Evolutionary conservation across 2,888 invertebrate genomes (phyloP), one percentile per base, ranked within the genome.

Genomic region (Drosophila algonquin): DNA sequence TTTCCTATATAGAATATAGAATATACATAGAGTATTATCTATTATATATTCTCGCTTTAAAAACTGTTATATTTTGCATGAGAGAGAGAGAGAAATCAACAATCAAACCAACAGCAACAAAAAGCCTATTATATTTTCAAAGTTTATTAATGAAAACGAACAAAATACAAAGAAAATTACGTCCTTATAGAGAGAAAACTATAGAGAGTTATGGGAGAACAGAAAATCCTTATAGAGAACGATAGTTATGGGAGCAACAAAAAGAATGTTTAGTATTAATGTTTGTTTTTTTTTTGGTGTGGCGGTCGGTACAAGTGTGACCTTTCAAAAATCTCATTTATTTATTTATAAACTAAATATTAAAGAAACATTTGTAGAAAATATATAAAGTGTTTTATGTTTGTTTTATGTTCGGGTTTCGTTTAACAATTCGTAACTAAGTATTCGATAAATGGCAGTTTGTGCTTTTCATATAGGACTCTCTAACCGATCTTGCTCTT

Each of bases 401-500:
- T 12, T 46, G 24, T 32, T 47, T 47, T 30, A 35, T 54, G 47
- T 57, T 61, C 59, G 24, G 48, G 52, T 54, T 69, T 71, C 27
- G 40, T 53, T 59, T 56, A 18, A 44, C 24, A 45, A 16, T 24
- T 50, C 50, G 50, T 70, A 67, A 71, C 64, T 63, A 56, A 58
- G 54, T 63, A 63, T 10, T 62, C 16, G 40, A 0, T 53, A 40
- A 57, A 58, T 85, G 77, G 83, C 86, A 85, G 80, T 81, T 72
- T 57, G 27, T n/a, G 12, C 21, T 30, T 55, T 35, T 8, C n/a
- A 12, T 27, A 18, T 60, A 61, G 48, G 40, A 59, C 44, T n/a
- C 59, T 47, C 53, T 81, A 84, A 65, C 80, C 81, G 67, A 86
- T 73, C 59, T 89, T 90, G 51, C 87, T 76, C 53, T 89, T 90